These are phyloP conservation scores for Morus bassanus DNA, from an alignment of 2,797 vertebrate species.

Conservation along the genomic window DNA sequence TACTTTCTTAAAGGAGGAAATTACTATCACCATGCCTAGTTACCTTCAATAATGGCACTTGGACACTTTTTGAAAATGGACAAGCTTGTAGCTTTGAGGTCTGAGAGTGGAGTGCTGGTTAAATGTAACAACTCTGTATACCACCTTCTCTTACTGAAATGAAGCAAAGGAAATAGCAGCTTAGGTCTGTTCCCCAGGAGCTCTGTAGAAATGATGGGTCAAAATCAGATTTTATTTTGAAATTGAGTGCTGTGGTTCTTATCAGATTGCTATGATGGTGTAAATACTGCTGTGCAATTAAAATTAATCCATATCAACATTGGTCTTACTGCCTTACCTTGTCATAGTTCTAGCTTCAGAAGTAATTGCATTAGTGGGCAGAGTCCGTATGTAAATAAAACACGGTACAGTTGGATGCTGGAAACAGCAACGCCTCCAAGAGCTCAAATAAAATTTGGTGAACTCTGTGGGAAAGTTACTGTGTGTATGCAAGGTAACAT, in stretches of 20 bases:
- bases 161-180: neutral
- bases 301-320: neutral
- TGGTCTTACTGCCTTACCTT: neutral
- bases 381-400: neutral
- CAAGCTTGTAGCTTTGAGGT: neutral
- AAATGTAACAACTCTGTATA: neutral
- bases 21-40: neutral
- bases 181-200: neutral
- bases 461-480: neutral
- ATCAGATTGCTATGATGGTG: neutral
- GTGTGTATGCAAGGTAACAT: neutral
- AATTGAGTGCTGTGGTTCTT: neutral
- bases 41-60: neutral
- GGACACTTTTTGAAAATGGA: neutral
- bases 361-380: neutral
- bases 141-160: neutral
- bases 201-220: neutral
- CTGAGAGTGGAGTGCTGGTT: neutral
- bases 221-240: neutral
- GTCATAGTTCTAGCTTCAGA: neutral
- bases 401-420: neutral
- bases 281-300: neutral
- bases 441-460: neutral
- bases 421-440: neutral
- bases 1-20: neutral